These are phyloP conservation scores for Lepidothrix coronata DNA, from an alignment of 2,113 vertebrate species.

Conservation along the genomic window DNA sequence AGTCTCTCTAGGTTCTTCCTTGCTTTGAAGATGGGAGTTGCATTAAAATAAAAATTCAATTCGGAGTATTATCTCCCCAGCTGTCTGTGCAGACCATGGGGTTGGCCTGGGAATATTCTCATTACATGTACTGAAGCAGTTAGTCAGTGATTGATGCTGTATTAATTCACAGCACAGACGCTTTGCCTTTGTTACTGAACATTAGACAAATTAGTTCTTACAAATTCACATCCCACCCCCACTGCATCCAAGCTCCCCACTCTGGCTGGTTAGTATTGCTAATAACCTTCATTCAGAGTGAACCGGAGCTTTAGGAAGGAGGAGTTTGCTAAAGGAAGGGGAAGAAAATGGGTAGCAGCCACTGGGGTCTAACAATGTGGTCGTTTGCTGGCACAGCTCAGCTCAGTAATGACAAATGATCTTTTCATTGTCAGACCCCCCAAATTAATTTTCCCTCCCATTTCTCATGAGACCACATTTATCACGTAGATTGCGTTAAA, in stretches of 20 bases:
- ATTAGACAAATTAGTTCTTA: constrained; percentile 87
- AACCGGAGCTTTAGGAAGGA: not conserved
- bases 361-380: not conserved
- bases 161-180: constrained; percentile 72
- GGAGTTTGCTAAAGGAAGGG: constrained; percentile 22
- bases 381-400: constrained; percentile 11
- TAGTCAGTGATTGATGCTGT: constrained; percentile 83
- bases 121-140: constrained; percentile 74
- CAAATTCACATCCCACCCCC: constrained; percentile 66
- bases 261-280: constrained; percentile 62
- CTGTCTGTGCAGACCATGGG: constrained; percentile 65
- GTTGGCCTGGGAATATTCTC: constrained; percentile 72
- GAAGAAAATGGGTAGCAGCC: not conserved
- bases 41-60: constrained; percentile 71
- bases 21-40: constrained; percentile 56
- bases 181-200: constrained; percentile 79
- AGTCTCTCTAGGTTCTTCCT: constrained; percentile 58
- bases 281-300: constrained; percentile 64
- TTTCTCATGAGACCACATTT: constrained; percentile 55
- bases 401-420: constrained; percentile 69
- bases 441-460: constrained; percentile 67
- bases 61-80: constrained; percentile 61
- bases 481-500: constrained; percentile 65
- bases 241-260: not conserved
- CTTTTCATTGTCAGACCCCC: constrained; percentile 60